Evolutionary conservation across 1,140 invertebrate species (phyloP).

Genomic region (Zaprionus nigranus): DNA sequence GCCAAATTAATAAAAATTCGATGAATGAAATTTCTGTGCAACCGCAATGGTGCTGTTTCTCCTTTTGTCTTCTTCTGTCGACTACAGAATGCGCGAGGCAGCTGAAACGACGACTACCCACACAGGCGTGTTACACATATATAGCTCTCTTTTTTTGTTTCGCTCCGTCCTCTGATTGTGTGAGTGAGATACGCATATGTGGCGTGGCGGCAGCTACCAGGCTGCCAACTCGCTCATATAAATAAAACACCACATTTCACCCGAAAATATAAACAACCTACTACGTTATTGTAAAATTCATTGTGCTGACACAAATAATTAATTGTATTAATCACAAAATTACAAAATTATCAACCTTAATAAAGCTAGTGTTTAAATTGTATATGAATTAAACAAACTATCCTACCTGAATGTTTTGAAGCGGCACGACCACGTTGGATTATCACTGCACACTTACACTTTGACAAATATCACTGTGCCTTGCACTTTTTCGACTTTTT

Average conservation of each 20-base stretch:
- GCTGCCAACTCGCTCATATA: slow-evolving; percentile 51
- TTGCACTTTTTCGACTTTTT: slow-evolving; percentile 17
- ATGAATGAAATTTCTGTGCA: slow-evolving; percentile 72
- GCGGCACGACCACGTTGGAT: not conserved
- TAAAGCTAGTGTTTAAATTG: not conserved
- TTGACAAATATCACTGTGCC: slow-evolving; percentile 16
- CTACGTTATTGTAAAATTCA: not conserved
- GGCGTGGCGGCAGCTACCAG: slow-evolving; percentile 27
- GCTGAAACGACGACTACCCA: slow-evolving; percentile 51
- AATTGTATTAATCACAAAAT: not conserved
- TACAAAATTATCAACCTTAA: not conserved
- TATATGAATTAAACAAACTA: not conserved
- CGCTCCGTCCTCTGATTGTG: slow-evolving; percentile 42
- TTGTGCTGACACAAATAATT: not conserved
- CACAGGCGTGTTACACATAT: slow-evolving; percentile 38
- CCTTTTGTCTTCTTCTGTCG: slow-evolving; percentile 80
- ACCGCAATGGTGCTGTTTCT: slow-evolving; percentile 62
- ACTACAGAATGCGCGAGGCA: slow-evolving; percentile 57
- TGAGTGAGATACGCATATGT: slow-evolving; percentile 79
- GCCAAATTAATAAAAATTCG: slow-evolving; percentile 73
- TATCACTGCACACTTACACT: slow-evolving; percentile 14
- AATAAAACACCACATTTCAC: slow-evolving; percentile 36
- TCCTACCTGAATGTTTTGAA: slow-evolving; percentile 16
- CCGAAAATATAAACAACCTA: slow-evolving; percentile 10
- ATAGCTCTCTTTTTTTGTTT: slow-evolving; percentile 52